Base-by-base conservation (phyloP, 2,888 invertebrate genomes). In the Epinotia demarniana region DNA sequence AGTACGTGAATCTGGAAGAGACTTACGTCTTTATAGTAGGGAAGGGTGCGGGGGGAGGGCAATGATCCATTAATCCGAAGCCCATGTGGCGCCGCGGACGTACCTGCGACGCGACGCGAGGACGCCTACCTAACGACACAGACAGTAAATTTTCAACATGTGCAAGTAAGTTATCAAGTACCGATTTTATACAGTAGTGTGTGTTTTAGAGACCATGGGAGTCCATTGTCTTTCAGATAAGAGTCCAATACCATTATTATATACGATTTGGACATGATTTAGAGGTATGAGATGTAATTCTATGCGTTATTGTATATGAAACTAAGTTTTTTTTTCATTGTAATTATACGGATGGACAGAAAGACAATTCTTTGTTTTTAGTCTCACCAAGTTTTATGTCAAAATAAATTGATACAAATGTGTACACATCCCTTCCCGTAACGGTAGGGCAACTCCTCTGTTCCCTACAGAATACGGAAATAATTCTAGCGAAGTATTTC, bases 41-140 rank as follows among this genome's bases (percentile, higher is more conserved):
- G 81, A 84, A 84, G 81, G 85, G 83, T 82, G 84, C 82, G 86
- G 86, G 91, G 94, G 93, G 95, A 95, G 96, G 96, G 96, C 96
- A 96, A 96, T 96, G 96, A 96, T 96, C 96, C 96, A 96, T 96
- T 96, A 96, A 96, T 96, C 96, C 96, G 96, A 96, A 96, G 96
- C 96, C 96, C 96, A 96, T 94, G 95, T 95, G 96, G 96, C 96
- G 96, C 96, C 96, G 94, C 83, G 88, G 89, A 89, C 89, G 89
- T 93, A 93, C 93, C 93, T 93, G 90, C 90, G 93, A 87, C 92
- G 93, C 93, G 93, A 86, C 93, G 90, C 87, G 86, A 89, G 92
- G 93, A 92, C 93, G 93, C 93, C 93, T 92, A 91, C 88, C 89
- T 92, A 92, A 92, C 92, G 92, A 90, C 91, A 88, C 79, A 82